phyloP scores from a whole-genome alignment of 2,888 invertebrate species.

The Platycheirus albimanus region DNA sequence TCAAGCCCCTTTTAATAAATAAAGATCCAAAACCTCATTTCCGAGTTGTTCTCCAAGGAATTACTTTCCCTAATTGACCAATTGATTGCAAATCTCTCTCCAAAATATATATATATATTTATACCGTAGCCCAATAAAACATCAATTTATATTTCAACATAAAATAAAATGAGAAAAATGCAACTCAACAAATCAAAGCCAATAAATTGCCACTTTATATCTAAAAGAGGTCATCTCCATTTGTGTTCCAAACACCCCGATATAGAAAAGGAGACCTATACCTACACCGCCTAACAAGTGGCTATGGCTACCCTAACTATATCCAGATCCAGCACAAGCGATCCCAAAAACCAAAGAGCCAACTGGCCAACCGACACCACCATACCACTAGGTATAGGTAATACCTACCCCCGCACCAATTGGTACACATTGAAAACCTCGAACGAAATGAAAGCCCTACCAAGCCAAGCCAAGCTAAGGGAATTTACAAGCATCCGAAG shows the following conservation, averaged over 20 bases:
- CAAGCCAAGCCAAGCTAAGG: slow-evolving; percentile 46
- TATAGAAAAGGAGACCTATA: slow-evolving; percentile 32
- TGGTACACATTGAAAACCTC: slow-evolving; percentile 35
- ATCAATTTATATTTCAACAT: slow-evolving; percentile 3
- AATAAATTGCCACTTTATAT: slow-evolving; percentile 72
- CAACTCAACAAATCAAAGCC: slow-evolving; percentile 69
- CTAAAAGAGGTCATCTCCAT: slow-evolving; percentile 69
- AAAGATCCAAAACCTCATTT: slow-evolving; percentile 29
- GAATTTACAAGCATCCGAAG: slow-evolving; percentile 62
- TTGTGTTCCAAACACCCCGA: slow-evolving; percentile 43
- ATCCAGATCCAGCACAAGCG: slow-evolving; percentile 16
- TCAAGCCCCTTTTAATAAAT: too few relatives aligned
- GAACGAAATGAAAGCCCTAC: slow-evolving; percentile 46
- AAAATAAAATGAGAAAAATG: slow-evolving; percentile 1
- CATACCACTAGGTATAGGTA: too few relatives aligned
- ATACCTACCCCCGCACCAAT: slow-evolving; percentile 9
- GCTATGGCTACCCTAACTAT: slow-evolving; percentile 47
- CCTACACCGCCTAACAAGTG: slow-evolving; percentile 62
- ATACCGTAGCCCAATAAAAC: background rate
- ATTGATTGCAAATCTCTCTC: slow-evolving; percentile 57
- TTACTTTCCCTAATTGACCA: slow-evolving; percentile 59
- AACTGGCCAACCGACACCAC: slow-evolving; percentile 38
- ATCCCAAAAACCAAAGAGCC: slow-evolving; percentile 53
- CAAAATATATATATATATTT: too few relatives aligned
- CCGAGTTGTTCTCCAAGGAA: slow-evolving; percentile 26